Evolutionary conservation across 1,140 invertebrate genomes (phyloP).

Genomic region (Oedothorax gibbosus): DNA sequence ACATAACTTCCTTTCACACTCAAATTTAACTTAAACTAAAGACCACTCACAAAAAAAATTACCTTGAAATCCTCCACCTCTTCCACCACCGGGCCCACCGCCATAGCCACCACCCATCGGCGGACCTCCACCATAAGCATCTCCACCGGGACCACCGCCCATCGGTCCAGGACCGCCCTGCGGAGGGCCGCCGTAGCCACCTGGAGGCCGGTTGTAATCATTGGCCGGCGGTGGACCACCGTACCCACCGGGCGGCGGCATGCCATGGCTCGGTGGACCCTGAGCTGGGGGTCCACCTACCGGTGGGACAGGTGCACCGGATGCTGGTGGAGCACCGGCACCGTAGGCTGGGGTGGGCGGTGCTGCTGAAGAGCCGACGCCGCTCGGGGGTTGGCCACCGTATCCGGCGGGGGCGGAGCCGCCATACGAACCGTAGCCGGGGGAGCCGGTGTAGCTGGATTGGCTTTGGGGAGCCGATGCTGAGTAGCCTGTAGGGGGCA

Average conservation of each 20-base stretch:
- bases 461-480: constrained; percentile 53
- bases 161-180: constrained; percentile 45
- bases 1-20: too few species aligned
- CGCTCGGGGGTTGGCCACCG: constrained; percentile 49
- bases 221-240: constrained; percentile 46
- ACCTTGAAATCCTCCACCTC: constrained; percentile 54
- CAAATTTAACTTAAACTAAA: too few species aligned
- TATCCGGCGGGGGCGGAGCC: constrained; percentile 51
- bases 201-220: constrained; percentile 54
- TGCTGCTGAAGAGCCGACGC: constrained; percentile 46
- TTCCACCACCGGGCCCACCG: constrained; percentile 52
- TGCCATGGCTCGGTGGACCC: constrained; percentile 40
- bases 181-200: constrained; percentile 55
- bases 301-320: constrained; percentile 34
- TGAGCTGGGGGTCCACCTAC: constrained; percentile 46
- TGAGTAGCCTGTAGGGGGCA: constrained; percentile 40
- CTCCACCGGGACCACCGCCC: constrained; percentile 51
- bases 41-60: constrained; percentile 1
- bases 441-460: constrained; percentile 48
- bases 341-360: constrained; percentile 52
- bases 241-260: constrained; percentile 52
- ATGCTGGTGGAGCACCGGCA: constrained; percentile 47
- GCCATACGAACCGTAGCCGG: constrained; percentile 57
- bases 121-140: constrained; percentile 44
- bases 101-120: constrained; percentile 20